Evolutionary conservation across 2,113 vertebrate species (phyloP).

Genomic region (Eudyptes chrysolophus): DNA sequence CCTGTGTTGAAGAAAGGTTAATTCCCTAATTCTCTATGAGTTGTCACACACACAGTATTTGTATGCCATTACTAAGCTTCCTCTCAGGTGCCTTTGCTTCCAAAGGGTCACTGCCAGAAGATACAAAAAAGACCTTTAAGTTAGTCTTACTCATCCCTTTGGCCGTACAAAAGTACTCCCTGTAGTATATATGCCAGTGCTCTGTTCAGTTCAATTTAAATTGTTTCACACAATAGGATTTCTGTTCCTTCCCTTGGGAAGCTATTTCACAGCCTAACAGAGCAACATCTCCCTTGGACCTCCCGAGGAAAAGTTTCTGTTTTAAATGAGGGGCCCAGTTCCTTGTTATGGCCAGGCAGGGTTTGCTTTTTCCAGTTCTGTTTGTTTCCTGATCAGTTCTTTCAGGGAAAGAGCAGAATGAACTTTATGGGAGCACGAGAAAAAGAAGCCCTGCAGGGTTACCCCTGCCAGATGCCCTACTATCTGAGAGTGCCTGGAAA

Average conservation of each 20-base stretch:
- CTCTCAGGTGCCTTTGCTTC: neutral
- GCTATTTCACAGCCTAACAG: neutral
- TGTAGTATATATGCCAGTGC: neutral
- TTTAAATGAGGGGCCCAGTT: neutral
- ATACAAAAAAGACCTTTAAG: neutral
- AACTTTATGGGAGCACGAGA: neutral
- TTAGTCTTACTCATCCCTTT: neutral
- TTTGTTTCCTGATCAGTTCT: neutral
- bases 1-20: neutral
- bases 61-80: neutral
- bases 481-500: neutral
- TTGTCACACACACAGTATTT: neutral
- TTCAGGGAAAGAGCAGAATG: neutral
- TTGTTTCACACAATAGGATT: neutral
- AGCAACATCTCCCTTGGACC: neutral
- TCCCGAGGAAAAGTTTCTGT: neutral
- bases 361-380: neutral
- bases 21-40: neutral
- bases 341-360: neutral
- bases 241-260: neutral
- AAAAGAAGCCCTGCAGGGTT: neutral
- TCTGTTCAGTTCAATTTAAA: neutral
- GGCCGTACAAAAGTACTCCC: neutral
- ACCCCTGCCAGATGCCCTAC: neutral
- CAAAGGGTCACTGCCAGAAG: neutral